phyloP scores from a whole-genome alignment of 2,113 vertebrate species.

The Psilopogon haemacephalus region DNA sequence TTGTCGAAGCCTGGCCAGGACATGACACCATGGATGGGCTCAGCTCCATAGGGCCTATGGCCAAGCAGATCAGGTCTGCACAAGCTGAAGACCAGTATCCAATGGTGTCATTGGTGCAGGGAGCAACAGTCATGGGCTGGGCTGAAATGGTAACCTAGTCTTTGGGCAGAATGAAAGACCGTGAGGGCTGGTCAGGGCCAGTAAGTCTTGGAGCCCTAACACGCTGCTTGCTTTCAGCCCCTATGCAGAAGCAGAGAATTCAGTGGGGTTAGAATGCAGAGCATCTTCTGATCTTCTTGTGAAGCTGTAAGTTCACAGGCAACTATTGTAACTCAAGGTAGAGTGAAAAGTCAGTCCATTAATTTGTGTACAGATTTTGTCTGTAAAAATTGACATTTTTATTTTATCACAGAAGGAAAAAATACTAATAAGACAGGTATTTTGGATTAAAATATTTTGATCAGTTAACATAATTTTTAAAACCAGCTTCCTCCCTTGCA shows the following conservation, averaged over 20 bases:
- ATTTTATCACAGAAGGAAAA: neutral
- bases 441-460: conserved; percentile 40
- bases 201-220: neutral
- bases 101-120: accelerated
- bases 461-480: conserved; percentile 11
- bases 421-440: neutral
- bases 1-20: accelerated
- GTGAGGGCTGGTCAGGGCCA: neutral
- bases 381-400: conserved; percentile 31
- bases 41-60: accelerated
- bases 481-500: neutral
- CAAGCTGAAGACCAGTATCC: neutral
- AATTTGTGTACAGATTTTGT: neutral
- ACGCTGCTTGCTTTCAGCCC: neutral
- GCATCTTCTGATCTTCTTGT: neutral
- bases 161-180: no score
- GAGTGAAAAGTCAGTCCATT: neutral
- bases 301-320: neutral
- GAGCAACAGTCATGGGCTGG: neutral
- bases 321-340: neutral
- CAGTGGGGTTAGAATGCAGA: neutral
- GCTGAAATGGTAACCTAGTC: no score
- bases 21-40: accelerated
- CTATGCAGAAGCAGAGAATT: neutral
- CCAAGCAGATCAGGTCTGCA: neutral